Conservation (phyloP, 2,113 vertebrate genomes). For the Plectropomus leopardus region DNA sequence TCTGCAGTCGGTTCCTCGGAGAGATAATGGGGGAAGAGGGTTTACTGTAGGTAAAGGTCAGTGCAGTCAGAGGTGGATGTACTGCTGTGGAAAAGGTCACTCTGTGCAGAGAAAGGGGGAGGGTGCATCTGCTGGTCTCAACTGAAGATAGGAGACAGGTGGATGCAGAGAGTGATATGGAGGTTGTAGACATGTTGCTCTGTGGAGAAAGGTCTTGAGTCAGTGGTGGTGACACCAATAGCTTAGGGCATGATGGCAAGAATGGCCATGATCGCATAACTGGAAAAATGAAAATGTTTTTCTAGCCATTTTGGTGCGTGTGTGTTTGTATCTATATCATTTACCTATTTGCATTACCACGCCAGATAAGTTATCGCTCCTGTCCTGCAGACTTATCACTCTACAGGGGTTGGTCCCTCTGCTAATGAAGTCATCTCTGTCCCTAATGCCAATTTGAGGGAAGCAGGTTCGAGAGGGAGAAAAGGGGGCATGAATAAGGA, state of each 20-base stretch:
- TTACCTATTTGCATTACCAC: constrained; percentile 64
- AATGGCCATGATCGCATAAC: constrained; percentile 29
- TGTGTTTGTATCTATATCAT: constrained; percentile 35
- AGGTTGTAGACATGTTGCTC: constrained; percentile 52
- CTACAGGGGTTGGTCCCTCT: constrained; percentile 53
- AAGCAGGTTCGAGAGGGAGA: constrained; percentile 45
- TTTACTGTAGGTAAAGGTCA: constrained; percentile 81
- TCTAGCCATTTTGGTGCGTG: constrained; percentile 5
- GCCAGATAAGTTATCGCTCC: constrained; percentile 64
- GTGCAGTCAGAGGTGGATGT: constrained; percentile 74
- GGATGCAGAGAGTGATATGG: constrained; percentile 33
- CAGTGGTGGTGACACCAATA: constrained; percentile 28
- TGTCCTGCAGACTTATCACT: constrained; percentile 74
- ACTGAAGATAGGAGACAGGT: constrained; percentile 37
- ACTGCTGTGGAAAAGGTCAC: constrained; percentile 77
- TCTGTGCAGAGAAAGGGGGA: constrained; percentile 46
- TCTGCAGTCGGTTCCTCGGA: constrained; percentile 58
- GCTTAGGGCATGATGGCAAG: constrained; percentile 30
- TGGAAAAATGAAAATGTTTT: constrained; percentile 31
- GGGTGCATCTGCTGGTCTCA: constrained; percentile 64
- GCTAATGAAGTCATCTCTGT: constrained; percentile 83
- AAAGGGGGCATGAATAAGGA: constrained; percentile 48
- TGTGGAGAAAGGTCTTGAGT: constrained; percentile 72
- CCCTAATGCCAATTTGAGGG: constrained; percentile 39
- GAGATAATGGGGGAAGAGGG: constrained; percentile 46